phyloP scores from a whole-genome alignment of 2,797 vertebrate genomes.

The Phrynocephalus forsythii region DNA sequence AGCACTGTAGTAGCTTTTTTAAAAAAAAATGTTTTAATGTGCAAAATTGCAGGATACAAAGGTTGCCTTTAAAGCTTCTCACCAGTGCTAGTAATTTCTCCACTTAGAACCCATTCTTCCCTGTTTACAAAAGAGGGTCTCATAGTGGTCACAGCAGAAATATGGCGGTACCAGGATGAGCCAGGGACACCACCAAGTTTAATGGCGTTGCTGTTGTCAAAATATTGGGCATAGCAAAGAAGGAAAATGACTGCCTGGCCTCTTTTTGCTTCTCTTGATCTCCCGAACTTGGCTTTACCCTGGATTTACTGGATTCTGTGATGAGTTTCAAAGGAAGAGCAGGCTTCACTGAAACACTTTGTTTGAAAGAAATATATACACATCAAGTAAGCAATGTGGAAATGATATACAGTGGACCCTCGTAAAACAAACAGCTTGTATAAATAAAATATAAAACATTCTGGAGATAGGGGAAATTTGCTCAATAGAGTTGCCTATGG shows the following conservation, averaged over 20 bases:
- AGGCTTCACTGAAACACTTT: conserved; percentile 18
- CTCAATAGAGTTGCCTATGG: too few species aligned
- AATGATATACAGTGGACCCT: background rate
- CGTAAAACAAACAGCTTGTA: too few species aligned
- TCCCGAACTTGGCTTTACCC: conserved; percentile 28
- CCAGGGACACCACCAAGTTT: conserved; percentile 63
- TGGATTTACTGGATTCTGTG: conserved; percentile 25
- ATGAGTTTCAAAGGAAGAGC: conserved; percentile 41
- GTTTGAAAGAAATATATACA: conserved; percentile 4
- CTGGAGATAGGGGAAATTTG: too few species aligned
- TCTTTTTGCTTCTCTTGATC: conserved; percentile 28
- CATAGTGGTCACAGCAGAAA: conserved; percentile 68
- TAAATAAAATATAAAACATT: too few species aligned
- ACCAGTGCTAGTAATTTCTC: conserved; percentile 79
- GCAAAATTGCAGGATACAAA: conserved; percentile 83
- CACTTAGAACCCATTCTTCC: conserved; percentile 71
- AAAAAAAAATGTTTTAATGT: conserved; percentile 80
- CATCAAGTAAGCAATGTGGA: background rate
- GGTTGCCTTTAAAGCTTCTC: conserved; percentile 80
- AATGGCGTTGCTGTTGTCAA: conserved; percentile 70
- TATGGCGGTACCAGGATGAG: conserved; percentile 62
- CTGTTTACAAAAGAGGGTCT: conserved; percentile 73
- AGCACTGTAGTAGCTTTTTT: conserved; percentile 72
- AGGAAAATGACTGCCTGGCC: conserved; percentile 45
- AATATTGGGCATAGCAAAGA: conserved; percentile 70